Evolutionary conservation across 2,888 invertebrate genomes (phyloP).

Genomic region (Philereme transversata): DNA sequence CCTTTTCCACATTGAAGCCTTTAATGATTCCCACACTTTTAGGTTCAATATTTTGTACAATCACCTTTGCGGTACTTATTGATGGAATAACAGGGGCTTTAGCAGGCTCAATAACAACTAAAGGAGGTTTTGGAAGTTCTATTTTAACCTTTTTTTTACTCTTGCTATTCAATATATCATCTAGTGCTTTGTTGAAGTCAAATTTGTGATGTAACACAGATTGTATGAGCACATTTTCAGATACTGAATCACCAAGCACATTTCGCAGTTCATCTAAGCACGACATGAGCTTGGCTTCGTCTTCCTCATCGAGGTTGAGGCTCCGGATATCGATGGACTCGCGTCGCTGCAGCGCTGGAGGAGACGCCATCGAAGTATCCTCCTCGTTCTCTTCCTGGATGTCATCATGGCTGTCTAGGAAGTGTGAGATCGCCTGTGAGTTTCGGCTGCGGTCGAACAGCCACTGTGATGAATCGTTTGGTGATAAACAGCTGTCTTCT

Average conservation of each 20-base stretch:
- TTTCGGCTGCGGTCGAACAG: constrained; percentile 92
- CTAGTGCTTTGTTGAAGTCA: constrained; percentile 88
- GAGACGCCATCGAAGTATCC: constrained; percentile 54
- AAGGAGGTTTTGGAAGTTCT: constrained; percentile 50
- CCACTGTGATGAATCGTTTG: constrained; percentile 93
- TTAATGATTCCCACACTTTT: constrained; percentile 72
- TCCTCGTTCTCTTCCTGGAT: constrained; percentile 87
- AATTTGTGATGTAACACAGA: constrained; percentile 89
- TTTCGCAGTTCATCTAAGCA: constrained; percentile 93
- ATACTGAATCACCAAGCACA: constrained; percentile 89
- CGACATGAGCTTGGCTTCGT: constrained; percentile 90
- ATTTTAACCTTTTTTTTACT: constrained; percentile 49
- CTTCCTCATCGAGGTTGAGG: constrained; percentile 85
- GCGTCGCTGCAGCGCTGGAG: constrained; percentile 57
- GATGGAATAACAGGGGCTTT: constrained; percentile 58
- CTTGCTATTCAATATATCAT: constrained; percentile 86
- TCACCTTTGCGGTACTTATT: constrained; percentile 63
- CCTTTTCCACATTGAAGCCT: constrained; percentile 83
- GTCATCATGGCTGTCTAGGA: constrained; percentile 89
- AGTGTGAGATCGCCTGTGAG: constrained; percentile 89
- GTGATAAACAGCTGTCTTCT: constrained; percentile 95
- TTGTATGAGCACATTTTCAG: constrained; percentile 89
- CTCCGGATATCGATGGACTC: constrained; percentile 79
- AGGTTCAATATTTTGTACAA: constrained; percentile 73
- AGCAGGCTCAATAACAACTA: constrained; percentile 53